Conservation (phyloP, 2,113 vertebrate species). For the Tor tambroides region DNA sequence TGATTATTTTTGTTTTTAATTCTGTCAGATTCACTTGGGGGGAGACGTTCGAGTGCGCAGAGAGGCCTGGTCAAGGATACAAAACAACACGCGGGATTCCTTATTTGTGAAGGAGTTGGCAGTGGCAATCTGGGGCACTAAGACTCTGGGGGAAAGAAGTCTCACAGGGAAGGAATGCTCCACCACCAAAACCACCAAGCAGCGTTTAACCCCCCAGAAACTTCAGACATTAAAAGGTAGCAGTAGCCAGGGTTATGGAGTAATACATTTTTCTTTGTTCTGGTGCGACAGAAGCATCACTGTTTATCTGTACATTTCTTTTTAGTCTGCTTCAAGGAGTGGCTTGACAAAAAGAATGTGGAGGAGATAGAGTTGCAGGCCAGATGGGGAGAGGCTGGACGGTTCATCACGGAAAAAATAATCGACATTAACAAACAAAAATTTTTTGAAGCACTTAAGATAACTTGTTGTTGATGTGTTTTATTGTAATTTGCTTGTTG, state of each 20-base stretch:
- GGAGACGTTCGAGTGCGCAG: too few relatives aligned
- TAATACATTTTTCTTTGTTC: not conserved
- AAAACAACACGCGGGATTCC: too few relatives aligned
- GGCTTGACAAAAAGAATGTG: not conserved
- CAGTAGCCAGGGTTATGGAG: not conserved
- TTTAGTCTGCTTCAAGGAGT: too few relatives aligned
- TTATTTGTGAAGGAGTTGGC: not conserved
- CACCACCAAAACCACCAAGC: not conserved
- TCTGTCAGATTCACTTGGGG: too few relatives aligned
- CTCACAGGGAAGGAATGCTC: not conserved
- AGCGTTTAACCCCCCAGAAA: constrained; percentile 3
- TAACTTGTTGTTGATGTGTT: not conserved
- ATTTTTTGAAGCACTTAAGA: not conserved
- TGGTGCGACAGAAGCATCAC: not conserved
- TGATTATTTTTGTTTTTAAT: too few relatives aligned
- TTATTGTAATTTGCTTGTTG: not conserved
- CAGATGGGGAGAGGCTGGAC: not conserved
- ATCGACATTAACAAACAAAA: not conserved
- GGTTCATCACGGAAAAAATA: not conserved
- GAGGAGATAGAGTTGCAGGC: not conserved
- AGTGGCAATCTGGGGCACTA: not conserved
- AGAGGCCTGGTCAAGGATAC: too few relatives aligned
- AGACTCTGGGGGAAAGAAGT: not conserved
- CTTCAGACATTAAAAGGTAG: not conserved
- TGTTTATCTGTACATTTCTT: not conserved